phyloP scores from a whole-genome alignment of 92 coral and sea anemone species.

The Epizoanthus scotinus region DNA sequence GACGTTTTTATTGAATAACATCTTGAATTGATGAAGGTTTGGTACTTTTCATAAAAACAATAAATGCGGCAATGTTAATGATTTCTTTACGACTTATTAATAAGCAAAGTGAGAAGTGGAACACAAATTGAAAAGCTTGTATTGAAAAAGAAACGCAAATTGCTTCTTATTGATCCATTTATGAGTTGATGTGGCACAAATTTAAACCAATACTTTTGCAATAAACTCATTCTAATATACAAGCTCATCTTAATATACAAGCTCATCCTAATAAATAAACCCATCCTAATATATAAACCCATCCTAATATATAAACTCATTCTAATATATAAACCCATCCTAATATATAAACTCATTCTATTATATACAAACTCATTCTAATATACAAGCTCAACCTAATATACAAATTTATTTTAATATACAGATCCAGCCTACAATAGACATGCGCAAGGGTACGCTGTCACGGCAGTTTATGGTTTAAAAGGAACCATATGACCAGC shows the following conservation, averaged over 20 bases:
- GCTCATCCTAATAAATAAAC: no score
- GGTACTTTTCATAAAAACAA: background rate
- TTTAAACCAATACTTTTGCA: background rate
- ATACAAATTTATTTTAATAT: background rate
- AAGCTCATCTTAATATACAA: no score
- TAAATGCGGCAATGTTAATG: constrained; percentile 8
- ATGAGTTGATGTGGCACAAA: background rate
- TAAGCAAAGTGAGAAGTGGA: background rate
- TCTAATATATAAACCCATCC: no score
- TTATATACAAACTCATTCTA: background rate
- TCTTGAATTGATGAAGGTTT: constrained; percentile 3
- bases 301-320: background rate
- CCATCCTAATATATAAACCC: no score
- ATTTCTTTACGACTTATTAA: background rate
- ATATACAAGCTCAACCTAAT: no score
- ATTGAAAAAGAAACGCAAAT: constrained; percentile 7
- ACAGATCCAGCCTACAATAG: no score
- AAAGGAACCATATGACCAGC: no score
- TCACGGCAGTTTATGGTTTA: no score
- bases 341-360: background rate
- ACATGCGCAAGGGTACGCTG: no score
- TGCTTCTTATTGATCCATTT: constrained; percentile 14
- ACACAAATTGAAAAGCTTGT: background rate
- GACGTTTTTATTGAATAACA: background rate
- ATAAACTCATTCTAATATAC: background rate